Conservation (phyloP, 2,888 invertebrate genomes). For the Mythimna pallens region DNA sequence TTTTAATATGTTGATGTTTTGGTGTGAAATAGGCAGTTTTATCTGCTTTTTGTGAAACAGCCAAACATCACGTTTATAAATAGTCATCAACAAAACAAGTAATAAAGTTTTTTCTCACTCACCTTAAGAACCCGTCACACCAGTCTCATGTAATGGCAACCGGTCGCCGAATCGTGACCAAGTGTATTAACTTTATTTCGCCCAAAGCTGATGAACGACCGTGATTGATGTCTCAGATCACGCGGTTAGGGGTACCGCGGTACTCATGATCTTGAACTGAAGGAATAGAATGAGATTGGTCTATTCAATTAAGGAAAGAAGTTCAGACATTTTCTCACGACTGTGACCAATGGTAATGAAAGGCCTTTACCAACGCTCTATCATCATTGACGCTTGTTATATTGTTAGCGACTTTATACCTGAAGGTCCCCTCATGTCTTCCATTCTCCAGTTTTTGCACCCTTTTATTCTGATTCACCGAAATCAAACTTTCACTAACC, state of each 20-base stretch:
- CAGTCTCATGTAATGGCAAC: conserved; percentile 26
- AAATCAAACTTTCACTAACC: not conserved
- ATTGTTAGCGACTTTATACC: not conserved
- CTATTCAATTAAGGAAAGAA: conserved; percentile 19
- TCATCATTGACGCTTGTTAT: not conserved
- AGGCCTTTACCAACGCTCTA: not conserved
- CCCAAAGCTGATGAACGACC: conserved; percentile 7
- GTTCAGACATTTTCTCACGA: not conserved
- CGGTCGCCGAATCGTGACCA: conserved; percentile 37
- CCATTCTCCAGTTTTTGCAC: not conserved
- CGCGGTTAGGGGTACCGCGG: conserved; percentile 4
- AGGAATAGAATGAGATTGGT: not conserved
- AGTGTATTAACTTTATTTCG: conserved; percentile 44
- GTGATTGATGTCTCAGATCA: conserved; percentile 30
- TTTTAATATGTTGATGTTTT: not conserved
- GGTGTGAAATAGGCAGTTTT: conserved; percentile 12
- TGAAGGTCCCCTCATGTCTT: not conserved
- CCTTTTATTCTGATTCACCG: not conserved
- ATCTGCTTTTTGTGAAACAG: conserved; percentile 1
- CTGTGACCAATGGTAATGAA: not conserved
- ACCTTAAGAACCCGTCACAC: conserved; percentile 31
- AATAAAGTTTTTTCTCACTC: conserved; percentile 25
- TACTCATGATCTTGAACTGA: conserved; percentile 25
- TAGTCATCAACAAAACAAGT: conserved; percentile 38
- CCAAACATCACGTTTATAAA: conserved; percentile 43